Conservation (phyloP, 2,797 vertebrate species). For the Thalassophryne amazonica region DNA sequence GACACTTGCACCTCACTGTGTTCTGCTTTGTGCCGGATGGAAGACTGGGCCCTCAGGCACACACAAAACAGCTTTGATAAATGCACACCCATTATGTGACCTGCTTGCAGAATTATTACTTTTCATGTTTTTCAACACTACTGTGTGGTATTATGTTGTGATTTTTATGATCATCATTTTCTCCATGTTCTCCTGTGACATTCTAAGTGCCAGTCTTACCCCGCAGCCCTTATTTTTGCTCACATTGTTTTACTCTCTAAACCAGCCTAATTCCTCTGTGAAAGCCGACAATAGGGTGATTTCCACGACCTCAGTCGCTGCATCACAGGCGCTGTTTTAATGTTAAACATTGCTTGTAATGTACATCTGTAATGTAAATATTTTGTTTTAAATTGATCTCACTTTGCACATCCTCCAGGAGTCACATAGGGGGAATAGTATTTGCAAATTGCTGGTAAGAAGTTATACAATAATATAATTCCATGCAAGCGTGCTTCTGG, state of each 20-base stretch:
- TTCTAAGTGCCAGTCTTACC: constrained; percentile 51
- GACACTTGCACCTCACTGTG: too few species aligned
- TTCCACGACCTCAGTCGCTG: constrained; percentile 19
- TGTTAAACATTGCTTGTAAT: constrained; percentile 21
- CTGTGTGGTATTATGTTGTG: constrained; percentile 30
- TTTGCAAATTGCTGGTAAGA: constrained; percentile 18
- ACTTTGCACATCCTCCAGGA: constrained; percentile 7
- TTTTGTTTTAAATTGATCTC: constrained; percentile 32
- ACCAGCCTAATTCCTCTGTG: constrained; percentile 4
- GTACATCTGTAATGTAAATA: constrained; percentile 18
- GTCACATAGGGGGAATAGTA: neutral
- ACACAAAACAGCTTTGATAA: too few species aligned
- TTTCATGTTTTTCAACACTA: too few species aligned
- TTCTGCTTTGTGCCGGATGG: too few species aligned
- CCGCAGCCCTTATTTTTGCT: constrained; percentile 11
- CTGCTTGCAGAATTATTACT: too few species aligned
- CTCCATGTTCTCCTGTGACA: neutral
- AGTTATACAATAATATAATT: constrained; percentile 20
- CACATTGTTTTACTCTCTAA: too few species aligned
- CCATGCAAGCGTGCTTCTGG: neutral
- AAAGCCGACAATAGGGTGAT: constrained; percentile 36
- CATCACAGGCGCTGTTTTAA: constrained; percentile 29
- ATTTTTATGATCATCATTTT: constrained; percentile 34
- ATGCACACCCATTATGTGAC: too few species aligned
- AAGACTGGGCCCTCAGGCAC: too few species aligned